Percentiles rank a stretch among this genome's conserved stretches.
Evolutionary conservation across 2,888 invertebrate genomes (phyloP).

Genomic region (Hanleya hanleyi): DNA sequence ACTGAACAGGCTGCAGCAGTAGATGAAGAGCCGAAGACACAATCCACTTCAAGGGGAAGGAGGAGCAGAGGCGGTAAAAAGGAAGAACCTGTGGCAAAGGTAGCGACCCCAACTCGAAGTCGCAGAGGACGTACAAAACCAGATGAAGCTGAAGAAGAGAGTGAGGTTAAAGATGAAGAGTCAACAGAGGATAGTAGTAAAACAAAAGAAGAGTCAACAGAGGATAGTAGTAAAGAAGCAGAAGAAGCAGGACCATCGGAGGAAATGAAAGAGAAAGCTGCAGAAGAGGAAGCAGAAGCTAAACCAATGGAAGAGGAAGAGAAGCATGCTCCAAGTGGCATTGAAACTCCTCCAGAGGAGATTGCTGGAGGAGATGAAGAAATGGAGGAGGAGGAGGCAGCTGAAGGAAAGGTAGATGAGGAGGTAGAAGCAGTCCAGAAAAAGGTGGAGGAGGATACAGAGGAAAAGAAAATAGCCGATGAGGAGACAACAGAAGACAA

Average conservation of each 20-base stretch:
- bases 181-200: background rate
- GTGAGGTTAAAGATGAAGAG: background rate
- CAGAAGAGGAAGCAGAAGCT: background rate
- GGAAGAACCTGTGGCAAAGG: conserved; percentile 11
- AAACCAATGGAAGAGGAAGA: background rate
- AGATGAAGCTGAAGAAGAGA: background rate
- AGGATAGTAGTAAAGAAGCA: background rate
- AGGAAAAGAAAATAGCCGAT: conserved; percentile 14
- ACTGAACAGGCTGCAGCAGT: background rate
- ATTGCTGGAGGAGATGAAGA: background rate
- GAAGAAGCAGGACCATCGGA: background rate
- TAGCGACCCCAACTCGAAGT: background rate
- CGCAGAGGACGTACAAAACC: background rate
- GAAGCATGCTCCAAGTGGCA: background rate
- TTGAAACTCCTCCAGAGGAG: background rate
- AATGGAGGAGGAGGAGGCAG: background rate
- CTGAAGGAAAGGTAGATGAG: conserved; percentile 15
- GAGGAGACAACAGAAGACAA: conserved; percentile 20
- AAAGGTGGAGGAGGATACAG: conserved; percentile 19
- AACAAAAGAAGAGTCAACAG: background rate
- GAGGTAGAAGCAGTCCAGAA: conserved; percentile 21
- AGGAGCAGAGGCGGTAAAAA: conserved; percentile 1
- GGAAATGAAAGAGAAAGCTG: background rate
- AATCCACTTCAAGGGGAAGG: background rate
- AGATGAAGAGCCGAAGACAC: conserved; percentile 6